These are phyloP conservation scores for Chaenocephalus aceratus DNA, from an alignment of 2,113 vertebrate genomes.

Conservation along the genomic window DNA sequence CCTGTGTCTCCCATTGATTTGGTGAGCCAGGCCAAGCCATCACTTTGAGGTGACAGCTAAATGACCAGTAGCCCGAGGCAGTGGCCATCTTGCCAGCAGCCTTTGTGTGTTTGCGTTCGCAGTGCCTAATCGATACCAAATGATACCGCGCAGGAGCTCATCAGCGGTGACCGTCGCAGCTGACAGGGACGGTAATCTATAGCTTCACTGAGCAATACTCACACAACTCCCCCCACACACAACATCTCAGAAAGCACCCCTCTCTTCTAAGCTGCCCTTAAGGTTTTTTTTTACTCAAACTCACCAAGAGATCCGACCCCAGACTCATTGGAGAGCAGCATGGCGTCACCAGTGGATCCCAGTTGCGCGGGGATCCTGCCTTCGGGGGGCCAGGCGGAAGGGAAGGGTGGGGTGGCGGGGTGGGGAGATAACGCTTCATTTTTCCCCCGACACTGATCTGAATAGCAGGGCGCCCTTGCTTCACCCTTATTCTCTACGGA, in stretches of 20 bases:
- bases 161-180: conserved; percentile 74
- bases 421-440: conserved; percentile 43
- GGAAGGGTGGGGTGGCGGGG: not conserved
- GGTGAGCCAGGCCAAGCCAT: conserved; percentile 63
- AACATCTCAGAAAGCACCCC: conserved; percentile 38
- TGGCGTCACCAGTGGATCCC: conserved; percentile 52
- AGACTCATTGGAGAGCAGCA: conserved; percentile 63
- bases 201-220: conserved; percentile 72
- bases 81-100: conserved; percentile 65
- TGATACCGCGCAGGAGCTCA: conserved; percentile 76
- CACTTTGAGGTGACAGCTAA: conserved; percentile 83
- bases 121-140: conserved; percentile 76
- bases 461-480: conserved; percentile 37
- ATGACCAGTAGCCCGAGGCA: conserved; percentile 75
- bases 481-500: conserved; percentile 55
- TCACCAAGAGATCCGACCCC: conserved; percentile 35
- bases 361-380: conserved; percentile 51
- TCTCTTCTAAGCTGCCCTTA: conserved; percentile 59
- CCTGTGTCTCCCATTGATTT: conserved; percentile 74
- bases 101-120: conserved; percentile 66
- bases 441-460: conserved; percentile 56
- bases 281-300: conserved; percentile 49
- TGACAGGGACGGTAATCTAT: conserved; percentile 78
- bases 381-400: conserved; percentile 41
- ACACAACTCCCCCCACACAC: conserved; percentile 25